phyloP scores from a whole-genome alignment of 2,797 vertebrate species.

The Antennarius maculatus region DNA sequence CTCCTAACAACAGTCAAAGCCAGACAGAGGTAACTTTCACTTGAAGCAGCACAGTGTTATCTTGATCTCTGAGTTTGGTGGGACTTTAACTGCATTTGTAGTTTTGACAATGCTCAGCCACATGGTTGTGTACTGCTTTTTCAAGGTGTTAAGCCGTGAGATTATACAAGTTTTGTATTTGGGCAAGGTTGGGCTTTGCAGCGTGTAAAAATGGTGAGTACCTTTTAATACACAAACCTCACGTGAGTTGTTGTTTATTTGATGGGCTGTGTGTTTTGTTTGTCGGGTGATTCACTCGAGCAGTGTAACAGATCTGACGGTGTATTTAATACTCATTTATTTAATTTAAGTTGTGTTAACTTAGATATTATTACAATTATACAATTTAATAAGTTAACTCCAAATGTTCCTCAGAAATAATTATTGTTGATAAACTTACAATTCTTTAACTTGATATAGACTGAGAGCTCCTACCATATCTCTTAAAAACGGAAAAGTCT shows the following conservation, averaged over 20 bases:
- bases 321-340: no score
- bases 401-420: not conserved
- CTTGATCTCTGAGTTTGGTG: not conserved
- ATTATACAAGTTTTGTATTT: constrained; percentile 38
- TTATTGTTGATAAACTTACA: no score
- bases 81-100: not conserved
- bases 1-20: not conserved
- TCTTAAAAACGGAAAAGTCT: not conserved
- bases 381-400: no score
- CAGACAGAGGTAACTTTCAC: not conserved
- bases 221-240: constrained; percentile 8
- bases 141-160: constrained; percentile 45
- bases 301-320: not conserved
- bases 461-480: not conserved
- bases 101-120: constrained; percentile 27
- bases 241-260: not conserved
- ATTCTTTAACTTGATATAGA: not conserved
- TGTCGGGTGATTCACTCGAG: not conserved
- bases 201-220: constrained; percentile 8
- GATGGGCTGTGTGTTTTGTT: not conserved
- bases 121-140: constrained; percentile 46
- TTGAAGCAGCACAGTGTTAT: not conserved
- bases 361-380: no score
- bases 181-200: constrained; percentile 5
- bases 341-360: no score